Evolutionary conservation across 1,140 invertebrate species (phyloP).

Genomic region (Aphidius ervi): DNA sequence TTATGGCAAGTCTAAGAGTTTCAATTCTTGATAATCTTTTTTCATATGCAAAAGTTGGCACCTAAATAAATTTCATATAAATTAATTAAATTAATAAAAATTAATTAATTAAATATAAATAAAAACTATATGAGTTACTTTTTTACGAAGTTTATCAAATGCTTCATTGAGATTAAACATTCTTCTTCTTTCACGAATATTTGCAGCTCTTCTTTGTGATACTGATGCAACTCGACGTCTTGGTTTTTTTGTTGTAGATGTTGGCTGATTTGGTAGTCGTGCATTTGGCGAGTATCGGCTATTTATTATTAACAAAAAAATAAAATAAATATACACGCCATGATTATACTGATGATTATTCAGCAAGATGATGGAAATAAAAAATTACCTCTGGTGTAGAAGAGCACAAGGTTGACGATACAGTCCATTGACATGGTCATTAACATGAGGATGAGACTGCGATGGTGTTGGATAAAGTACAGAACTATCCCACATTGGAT

Average conservation of each 20-base stretch:
- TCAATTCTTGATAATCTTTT: slow-evolving; percentile 97
- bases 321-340: neutral
- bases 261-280: slow-evolving; percentile 43
- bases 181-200: slow-evolving; percentile 87
- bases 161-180: slow-evolving; percentile 99
- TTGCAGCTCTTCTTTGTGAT: slow-evolving; percentile 86
- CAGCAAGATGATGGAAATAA: neutral
- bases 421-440: slow-evolving; percentile 41
- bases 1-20: slow-evolving; percentile 93
- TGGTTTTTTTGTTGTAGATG: slow-evolving; percentile 67
- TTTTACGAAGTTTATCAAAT: slow-evolving; percentile 87
- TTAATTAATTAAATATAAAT: slow-evolving; percentile 6
- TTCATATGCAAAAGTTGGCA: slow-evolving; percentile 98
- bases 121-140: slow-evolving; percentile 52
- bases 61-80: slow-evolving; percentile 49
- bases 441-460: slow-evolving; percentile 45
- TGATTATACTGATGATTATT: too few relatives aligned
- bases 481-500: slow-evolving; percentile 51
- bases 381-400: slow-evolving; percentile 46
- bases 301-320: slow-evolving; percentile 1
- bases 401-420: slow-evolving; percentile 50
- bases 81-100: neutral
- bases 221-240: slow-evolving; percentile 83
- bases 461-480: slow-evolving; percentile 46
- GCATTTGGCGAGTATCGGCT: slow-evolving; percentile 39